Conservation (phyloP, 1,140 invertebrate species). For the Aporrectodea caliginosa region DNA sequence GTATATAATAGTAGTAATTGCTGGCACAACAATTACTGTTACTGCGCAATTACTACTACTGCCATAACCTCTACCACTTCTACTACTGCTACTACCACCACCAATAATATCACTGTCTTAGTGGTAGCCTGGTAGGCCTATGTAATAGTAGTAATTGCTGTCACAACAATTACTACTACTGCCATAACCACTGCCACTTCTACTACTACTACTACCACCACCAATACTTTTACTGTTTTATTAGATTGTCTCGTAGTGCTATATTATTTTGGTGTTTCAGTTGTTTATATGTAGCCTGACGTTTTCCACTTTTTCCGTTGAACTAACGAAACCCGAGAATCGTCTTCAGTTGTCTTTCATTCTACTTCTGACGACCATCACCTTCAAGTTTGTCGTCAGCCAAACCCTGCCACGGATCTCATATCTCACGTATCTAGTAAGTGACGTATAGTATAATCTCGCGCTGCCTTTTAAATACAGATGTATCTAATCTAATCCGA, state of each 20-base stretch:
- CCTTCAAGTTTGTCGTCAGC: slow-evolving; percentile 35
- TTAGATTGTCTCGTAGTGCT: too few species aligned
- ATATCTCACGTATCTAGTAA: slow-evolving; percentile 33
- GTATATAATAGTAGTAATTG: too few species aligned
- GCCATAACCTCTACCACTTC: background rate
- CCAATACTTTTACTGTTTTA: background rate
- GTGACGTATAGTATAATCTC: too few species aligned
- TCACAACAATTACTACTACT: background rate
- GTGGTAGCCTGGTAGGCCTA: too few species aligned
- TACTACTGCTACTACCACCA: background rate
- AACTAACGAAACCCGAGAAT: slow-evolving; percentile 36
- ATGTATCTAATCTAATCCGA: too few species aligned
- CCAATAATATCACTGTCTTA: background rate
- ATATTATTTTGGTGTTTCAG: slow-evolving; percentile 36
- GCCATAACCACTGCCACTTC: background rate
- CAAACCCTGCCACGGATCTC: slow-evolving; percentile 33
- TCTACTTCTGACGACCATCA: slow-evolving; percentile 46
- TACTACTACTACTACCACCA: background rate
- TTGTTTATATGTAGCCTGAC: slow-evolving; percentile 46
- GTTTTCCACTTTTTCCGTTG: slow-evolving; percentile 45
- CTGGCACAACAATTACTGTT: background rate
- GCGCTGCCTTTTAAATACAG: too few species aligned
- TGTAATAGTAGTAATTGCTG: too few species aligned
- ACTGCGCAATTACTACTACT: background rate
- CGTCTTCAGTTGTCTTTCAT: slow-evolving; percentile 47